These are phyloP conservation scores for Trachythela sp. DNA, from an alignment of 64 coral and sea anemone genomes.

Conservation along the genomic window DNA sequence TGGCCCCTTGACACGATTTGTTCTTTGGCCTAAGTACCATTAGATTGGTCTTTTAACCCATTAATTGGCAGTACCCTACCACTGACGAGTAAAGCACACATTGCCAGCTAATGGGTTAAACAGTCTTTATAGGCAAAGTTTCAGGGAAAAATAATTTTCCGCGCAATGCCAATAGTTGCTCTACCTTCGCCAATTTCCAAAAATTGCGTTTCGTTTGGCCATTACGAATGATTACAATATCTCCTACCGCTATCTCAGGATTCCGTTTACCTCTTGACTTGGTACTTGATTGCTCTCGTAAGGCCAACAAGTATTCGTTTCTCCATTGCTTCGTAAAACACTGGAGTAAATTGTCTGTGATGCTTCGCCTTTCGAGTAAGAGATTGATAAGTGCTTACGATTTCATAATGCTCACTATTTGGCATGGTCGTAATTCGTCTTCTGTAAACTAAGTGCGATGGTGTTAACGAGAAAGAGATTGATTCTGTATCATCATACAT, in stretches of 20 bases:
- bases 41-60: too few species aligned
- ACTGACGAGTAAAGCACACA: too few species aligned
- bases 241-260: neutral
- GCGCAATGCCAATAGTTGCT: slow-evolving; percentile 21
- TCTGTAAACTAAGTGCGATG: slow-evolving; percentile 11
- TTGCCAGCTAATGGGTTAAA: too few species aligned
- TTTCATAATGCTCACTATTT: slow-evolving; percentile 14
- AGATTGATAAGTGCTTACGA: neutral
- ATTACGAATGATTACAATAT: slow-evolving; percentile 22
- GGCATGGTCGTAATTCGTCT: too few species aligned
- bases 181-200: slow-evolving; percentile 42
- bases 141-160: too few species aligned
- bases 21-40: too few species aligned
- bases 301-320: neutral
- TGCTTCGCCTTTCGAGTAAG: neutral
- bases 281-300: neutral
- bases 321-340: slow-evolving; percentile 1
- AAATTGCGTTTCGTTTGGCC: neutral
- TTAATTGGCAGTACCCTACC: too few species aligned
- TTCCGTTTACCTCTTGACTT: neutral
- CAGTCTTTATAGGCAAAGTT: too few species aligned
- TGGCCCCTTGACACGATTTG: too few species aligned
- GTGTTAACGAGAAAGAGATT: slow-evolving; percentile 24
- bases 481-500: too few species aligned
- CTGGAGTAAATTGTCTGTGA: neutral